These are phyloP conservation scores for Rhynchonycteris naso DNA, from an alignment of 2,797 vertebrate genomes.

Conservation along the genomic window DNA sequence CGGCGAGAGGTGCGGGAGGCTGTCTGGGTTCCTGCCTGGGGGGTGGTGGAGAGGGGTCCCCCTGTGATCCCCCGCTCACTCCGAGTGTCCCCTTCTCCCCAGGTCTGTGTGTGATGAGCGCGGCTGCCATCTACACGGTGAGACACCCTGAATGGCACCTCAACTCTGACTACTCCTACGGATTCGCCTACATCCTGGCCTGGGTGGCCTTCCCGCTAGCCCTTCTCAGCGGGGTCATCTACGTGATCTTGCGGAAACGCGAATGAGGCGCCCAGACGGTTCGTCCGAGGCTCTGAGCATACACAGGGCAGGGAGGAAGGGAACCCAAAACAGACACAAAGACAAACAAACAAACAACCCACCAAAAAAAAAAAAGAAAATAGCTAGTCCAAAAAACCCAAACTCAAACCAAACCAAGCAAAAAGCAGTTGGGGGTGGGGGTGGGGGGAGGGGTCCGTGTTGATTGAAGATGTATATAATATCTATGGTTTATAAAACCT, in stretches of 20 bases:
- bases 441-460: slow-evolving; percentile 87
- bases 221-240: slow-evolving; percentile 94
- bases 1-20: not conserved
- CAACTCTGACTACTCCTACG: slow-evolving; percentile 81
- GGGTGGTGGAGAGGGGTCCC: fast-evolving
- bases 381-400: slow-evolving; percentile 82
- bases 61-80: fast-evolving
- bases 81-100: not conserved
- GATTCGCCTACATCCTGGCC: slow-evolving; percentile 95
- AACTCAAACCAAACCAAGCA: slow-evolving; percentile 79
- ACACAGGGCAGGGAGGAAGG: slow-evolving; percentile 80
- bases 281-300: slow-evolving; percentile 79
- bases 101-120: slow-evolving; percentile 98
- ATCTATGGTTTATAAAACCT: slow-evolving; percentile 99
- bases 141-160: slow-evolving; percentile 85
- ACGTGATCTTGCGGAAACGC: slow-evolving; percentile 96
- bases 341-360: slow-evolving; percentile 82
- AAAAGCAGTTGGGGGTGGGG: slow-evolving; percentile 48
- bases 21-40: fast-evolving
- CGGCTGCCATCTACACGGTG: slow-evolving; percentile 96
- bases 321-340: slow-evolving; percentile 77
- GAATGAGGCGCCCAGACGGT: slow-evolving; percentile 85
- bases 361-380: slow-evolving; percentile 43
- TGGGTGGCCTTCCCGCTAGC: slow-evolving; percentile 96
- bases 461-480: slow-evolving; percentile 99